A percentile compares a stretch with the other conserved stretches of the same genome.
Conservation (phyloP, 2,888 invertebrate genomes). For the Ophioninae sp. region DNA sequence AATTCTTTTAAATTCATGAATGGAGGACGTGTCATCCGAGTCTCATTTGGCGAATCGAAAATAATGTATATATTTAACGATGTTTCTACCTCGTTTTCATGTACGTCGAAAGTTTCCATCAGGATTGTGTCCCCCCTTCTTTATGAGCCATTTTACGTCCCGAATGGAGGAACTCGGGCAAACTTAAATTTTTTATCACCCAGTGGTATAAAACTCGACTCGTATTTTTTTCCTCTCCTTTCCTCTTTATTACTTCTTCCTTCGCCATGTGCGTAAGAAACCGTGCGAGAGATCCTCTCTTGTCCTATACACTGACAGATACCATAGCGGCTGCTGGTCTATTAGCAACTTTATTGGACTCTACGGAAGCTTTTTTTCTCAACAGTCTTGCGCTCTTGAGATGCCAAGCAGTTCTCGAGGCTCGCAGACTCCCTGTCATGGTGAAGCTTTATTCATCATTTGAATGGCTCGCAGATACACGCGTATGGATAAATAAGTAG, state of each 20-base stretch:
- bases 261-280: slow-evolving; percentile 29
- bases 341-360: slow-evolving; percentile 71
- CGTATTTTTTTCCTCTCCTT: slow-evolving; percentile 11
- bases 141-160: slow-evolving; percentile 4
- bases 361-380: slow-evolving; percentile 64
- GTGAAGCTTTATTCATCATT: slow-evolving; percentile 61
- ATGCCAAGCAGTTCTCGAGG: not conserved
- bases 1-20: not conserved
- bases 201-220: slow-evolving; percentile 24
- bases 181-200: slow-evolving; percentile 28
- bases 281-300: slow-evolving; percentile 5
- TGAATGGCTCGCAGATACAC: slow-evolving; percentile 58
- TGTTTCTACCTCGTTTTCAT: not conserved
- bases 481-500: not conserved
- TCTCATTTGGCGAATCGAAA: not conserved
- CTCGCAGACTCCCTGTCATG: slow-evolving; percentile 30
- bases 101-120: slow-evolving; percentile 7
- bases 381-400: slow-evolving; percentile 24
- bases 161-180: not conserved
- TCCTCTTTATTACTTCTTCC: slow-evolving; percentile 18
- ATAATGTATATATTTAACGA: not conserved
- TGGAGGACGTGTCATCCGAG: not conserved
- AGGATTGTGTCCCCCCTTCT: slow-evolving; percentile 4
- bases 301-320: slow-evolving; percentile 28
- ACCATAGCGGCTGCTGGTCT: slow-evolving; percentile 59